Conservation (phyloP, 64 coral and sea anemone genomes). For the Pachyseris speciosa region DNA sequence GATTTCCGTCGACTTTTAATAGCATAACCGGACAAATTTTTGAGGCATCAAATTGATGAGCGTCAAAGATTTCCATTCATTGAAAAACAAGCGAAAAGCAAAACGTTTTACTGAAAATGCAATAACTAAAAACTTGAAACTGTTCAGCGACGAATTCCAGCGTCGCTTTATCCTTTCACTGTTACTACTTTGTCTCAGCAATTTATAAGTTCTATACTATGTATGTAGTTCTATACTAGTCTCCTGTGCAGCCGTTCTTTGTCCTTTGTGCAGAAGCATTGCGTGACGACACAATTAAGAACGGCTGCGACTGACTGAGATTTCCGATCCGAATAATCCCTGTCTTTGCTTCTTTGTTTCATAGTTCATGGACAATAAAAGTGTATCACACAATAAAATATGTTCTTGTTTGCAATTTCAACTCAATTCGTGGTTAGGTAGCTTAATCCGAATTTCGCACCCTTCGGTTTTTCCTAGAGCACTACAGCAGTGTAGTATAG, state of each 20-base stretch:
- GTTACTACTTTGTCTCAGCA: too few species aligned
- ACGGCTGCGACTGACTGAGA: background rate
- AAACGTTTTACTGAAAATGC: background rate
- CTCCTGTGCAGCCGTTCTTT: too few species aligned
- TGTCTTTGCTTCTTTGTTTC: background rate
- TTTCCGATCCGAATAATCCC: background rate
- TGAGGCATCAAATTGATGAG: constrained; percentile 25
- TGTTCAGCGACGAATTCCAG: background rate
- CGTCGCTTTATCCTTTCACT: too few species aligned
- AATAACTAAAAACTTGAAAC: background rate
- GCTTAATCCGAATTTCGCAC: background rate
- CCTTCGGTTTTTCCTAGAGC: background rate
- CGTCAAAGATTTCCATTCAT: constrained; percentile 30
- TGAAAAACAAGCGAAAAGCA: background rate
- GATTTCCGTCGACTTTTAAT: too few species aligned
- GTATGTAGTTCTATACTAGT: too few species aligned
- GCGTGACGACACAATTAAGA: too few species aligned
- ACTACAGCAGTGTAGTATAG: background rate
- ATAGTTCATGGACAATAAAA: constrained; percentile 42
- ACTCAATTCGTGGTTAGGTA: background rate
- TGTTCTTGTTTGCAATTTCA: constrained; percentile 8
- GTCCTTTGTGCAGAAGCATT: too few species aligned
- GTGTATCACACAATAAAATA: constrained; percentile 22
- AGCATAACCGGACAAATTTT: constrained; percentile 21
- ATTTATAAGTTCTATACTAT: too few species aligned